Percentiles rank a stretch among this genome's conserved stretches.
phyloP scores from a whole-genome alignment of 1,140 invertebrate species.

The Cyphomyrmex costatus region DNA sequence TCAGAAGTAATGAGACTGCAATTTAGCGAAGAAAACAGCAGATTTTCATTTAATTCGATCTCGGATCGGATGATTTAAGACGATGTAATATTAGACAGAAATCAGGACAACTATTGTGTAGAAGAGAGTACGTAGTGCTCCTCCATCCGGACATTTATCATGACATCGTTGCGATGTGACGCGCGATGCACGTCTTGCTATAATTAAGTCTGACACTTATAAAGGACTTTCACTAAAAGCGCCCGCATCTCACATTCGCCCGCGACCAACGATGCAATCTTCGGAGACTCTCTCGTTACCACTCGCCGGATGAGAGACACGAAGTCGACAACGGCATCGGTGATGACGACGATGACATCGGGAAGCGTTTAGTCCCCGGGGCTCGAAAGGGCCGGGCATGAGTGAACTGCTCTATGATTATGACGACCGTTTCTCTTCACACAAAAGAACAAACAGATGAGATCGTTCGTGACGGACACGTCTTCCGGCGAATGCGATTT shows the following conservation, averaged over 20 bases:
- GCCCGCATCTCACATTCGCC: background rate
- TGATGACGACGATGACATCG: conserved; percentile 43
- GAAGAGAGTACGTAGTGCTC: background rate
- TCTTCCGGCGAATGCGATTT: conserved; percentile 60
- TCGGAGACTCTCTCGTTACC: conserved; percentile 31
- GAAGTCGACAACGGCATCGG: conserved; percentile 26
- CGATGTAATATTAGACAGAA: background rate
- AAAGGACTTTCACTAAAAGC: conserved; percentile 16
- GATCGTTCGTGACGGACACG: conserved; percentile 40
- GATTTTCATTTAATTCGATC: background rate
- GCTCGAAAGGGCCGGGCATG: background rate
- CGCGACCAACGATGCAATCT: conserved; percentile 3
- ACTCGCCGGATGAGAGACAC: conserved; percentile 30
- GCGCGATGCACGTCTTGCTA: background rate
- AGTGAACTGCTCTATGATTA: conserved; percentile 61
- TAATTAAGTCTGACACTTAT: conserved; percentile 7
- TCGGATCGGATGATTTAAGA: background rate
- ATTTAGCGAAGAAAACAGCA: background rate
- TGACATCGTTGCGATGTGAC: background rate
- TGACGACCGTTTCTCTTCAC: conserved; percentile 63
- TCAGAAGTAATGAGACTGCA: background rate
- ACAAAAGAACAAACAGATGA: conserved; percentile 58
- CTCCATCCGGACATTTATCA: background rate
- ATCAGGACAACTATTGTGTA: background rate
- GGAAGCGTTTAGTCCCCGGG: conserved; percentile 43